Percentiles rank a stretch among this genome's conserved stretches.
Conservation (phyloP, 35 echinoderm and acorn worm genomes). For the Apostichopus californicus region DNA sequence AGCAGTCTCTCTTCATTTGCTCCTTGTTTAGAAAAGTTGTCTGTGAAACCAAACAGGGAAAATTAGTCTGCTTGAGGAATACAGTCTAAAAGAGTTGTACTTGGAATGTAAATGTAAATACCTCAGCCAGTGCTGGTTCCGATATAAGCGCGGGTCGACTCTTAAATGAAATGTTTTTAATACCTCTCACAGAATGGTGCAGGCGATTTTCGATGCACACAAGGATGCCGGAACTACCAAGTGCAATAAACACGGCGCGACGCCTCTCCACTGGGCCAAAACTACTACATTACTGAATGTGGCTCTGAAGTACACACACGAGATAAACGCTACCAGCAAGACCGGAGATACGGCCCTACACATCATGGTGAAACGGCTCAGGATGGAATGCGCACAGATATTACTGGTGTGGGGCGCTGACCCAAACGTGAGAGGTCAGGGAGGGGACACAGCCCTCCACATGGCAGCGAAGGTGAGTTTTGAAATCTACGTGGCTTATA, state of each 20-base stretch:
- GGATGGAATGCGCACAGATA: slow-evolving; percentile 66
- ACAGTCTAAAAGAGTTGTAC: no score
- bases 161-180: no score
- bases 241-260: slow-evolving; percentile 82
- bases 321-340: slow-evolving; percentile 80
- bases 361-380: slow-evolving; percentile 80
- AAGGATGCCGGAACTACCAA: slow-evolving; percentile 36
- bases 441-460: slow-evolving; percentile 87
- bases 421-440: slow-evolving; percentile 57
- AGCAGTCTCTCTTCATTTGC: no score
- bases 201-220: slow-evolving; percentile 69
- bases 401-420: slow-evolving; percentile 81
- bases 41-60: no score
- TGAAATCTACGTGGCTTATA: background rate
- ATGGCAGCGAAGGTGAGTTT: slow-evolving; percentile 76
- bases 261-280: slow-evolving; percentile 86
- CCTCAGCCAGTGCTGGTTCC: no score
- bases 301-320: slow-evolving; percentile 62
- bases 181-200: slow-evolving; percentile 55
- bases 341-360: slow-evolving; percentile 77
- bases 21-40: no score
- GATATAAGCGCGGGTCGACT: no score
- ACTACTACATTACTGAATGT: slow-evolving; percentile 52
- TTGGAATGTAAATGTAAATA: no score
- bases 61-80: no score